These are phyloP conservation scores for Meriones unguiculatus DNA, from an alignment of 2,113 vertebrate genomes.

Conservation along the genomic window DNA sequence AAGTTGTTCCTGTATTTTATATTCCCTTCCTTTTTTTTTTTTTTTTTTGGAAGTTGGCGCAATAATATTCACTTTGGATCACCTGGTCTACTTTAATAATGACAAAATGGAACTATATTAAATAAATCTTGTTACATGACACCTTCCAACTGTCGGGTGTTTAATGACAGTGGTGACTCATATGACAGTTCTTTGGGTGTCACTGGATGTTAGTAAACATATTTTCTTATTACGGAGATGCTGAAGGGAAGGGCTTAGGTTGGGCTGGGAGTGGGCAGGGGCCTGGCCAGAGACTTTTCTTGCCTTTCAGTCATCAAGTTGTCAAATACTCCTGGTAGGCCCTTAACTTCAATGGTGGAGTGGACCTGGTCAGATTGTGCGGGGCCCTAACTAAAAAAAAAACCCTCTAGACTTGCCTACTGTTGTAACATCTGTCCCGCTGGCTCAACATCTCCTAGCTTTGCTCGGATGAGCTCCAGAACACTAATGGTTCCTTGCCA, in stretches of 20 bases:
- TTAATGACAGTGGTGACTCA: not conserved
- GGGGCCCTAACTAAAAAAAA: not conserved
- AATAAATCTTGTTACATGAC: not conserved
- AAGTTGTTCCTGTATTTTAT: constrained; percentile 6
- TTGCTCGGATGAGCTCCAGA: not conserved
- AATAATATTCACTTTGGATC: not conserved
- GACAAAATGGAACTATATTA: not conserved
- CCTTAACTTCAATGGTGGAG: not conserved
- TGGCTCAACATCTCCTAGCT: not conserved
- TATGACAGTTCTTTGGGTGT: not conserved
- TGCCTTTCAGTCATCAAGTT: not conserved
- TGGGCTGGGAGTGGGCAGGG: not conserved
- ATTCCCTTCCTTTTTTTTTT: not conserved
- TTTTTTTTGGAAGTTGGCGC: not conserved
- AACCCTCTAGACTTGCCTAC: not conserved
- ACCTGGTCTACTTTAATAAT: not conserved
- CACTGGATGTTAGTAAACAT: not conserved
- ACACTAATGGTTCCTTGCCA: constrained; percentile 51
- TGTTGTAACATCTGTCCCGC: not conserved
- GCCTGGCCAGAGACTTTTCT: not conserved
- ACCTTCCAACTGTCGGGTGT: not conserved
- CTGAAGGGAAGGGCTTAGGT: not conserved
- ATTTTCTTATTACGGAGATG: not conserved
- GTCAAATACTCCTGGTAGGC: not conserved
- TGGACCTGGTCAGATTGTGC: not conserved